Evolutionary conservation across 2,888 invertebrate species (phyloP), one percentile per base, ranked within the genome.

Genomic region (Sabatieria punctata): DNA sequence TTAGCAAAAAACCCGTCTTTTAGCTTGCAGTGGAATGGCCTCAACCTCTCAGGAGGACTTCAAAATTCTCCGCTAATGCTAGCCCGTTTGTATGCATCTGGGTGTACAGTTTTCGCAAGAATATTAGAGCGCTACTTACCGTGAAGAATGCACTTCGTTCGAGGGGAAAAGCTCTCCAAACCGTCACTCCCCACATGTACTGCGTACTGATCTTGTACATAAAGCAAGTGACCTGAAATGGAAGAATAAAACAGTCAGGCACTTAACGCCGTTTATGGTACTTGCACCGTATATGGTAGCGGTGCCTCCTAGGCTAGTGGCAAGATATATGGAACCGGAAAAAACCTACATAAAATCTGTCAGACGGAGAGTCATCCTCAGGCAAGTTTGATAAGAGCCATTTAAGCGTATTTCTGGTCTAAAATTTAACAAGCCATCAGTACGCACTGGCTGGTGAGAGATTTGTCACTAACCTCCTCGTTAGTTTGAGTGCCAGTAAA

Each of bases 101-200:
- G n/a, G n/a, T n/a, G n/a, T n/a, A n/a, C n/a, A n/a, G n/a, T n/a
- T n/a, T n/a, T n/a, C n/a, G n/a, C n/a, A n/a, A n/a, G n/a, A n/a
- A n/a, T n/a, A n/a, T 18, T 42, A 45, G 19, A 23, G 6, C 18
- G 23, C 11, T 11, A 42, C 47, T 45, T 49, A 61, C 60, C 49
- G 61, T 61, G 49, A 61, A 62, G 44, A 62, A 58, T 4, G 60
- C 58, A 27, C 60, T 57, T 37, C 61, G 44, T 51, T 61, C 61
- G 6, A 61, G 47, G 4, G 59, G 60, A 50, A 61, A 62, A 1
- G 61, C 60, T 38, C 60, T 47, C 61, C 61, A 61, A 22, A 61
- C 61, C 2, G 60, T 60, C 60, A 62, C 59, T 41, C 60, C 61
- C 59, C 59, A 61, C 57, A 59, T 59, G 51, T 58, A 57, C 47